phyloP scores from a whole-genome alignment of 2,797 vertebrate genomes.

The Okamejei kenojei region DNA sequence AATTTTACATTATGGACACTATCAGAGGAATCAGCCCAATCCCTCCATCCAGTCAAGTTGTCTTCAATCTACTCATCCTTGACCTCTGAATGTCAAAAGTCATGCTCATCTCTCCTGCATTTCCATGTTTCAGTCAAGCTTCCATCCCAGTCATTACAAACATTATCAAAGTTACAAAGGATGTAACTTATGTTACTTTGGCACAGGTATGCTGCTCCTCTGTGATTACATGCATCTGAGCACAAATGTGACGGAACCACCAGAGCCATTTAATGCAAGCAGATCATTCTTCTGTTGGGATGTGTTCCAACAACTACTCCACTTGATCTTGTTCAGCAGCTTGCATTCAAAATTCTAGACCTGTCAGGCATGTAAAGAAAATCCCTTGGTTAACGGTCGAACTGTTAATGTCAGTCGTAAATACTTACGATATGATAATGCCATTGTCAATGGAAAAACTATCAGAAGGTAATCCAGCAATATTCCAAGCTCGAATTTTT shows the following conservation, averaged over 20 bases:
- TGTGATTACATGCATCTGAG: background rate
- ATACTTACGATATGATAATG: constrained; percentile 79
- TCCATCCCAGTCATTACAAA: background rate
- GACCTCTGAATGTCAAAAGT: background rate
- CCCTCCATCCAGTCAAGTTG: background rate
- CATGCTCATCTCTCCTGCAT: background rate
- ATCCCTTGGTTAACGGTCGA: no score
- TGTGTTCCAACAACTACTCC: background rate
- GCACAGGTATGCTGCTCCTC: background rate
- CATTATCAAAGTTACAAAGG: background rate
- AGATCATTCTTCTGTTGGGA: background rate
- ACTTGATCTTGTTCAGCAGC: background rate
- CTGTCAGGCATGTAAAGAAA: no score
- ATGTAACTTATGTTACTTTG: background rate
- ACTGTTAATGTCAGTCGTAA: background rate
- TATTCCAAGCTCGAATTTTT: constrained; percentile 76
- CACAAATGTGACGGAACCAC: background rate
- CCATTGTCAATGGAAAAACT: constrained; percentile 81
- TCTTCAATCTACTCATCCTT: background rate
- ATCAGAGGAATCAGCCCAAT: background rate
- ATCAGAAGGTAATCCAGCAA: constrained; percentile 81
- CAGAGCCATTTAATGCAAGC: background rate
- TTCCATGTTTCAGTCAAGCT: background rate
- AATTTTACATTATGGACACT: background rate
- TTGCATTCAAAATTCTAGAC: background rate